A percentile compares a stretch with the other conserved stretches of the same genome.
Conservation (phyloP, 2,888 invertebrate species). For the Rhodophaea formosa region DNA sequence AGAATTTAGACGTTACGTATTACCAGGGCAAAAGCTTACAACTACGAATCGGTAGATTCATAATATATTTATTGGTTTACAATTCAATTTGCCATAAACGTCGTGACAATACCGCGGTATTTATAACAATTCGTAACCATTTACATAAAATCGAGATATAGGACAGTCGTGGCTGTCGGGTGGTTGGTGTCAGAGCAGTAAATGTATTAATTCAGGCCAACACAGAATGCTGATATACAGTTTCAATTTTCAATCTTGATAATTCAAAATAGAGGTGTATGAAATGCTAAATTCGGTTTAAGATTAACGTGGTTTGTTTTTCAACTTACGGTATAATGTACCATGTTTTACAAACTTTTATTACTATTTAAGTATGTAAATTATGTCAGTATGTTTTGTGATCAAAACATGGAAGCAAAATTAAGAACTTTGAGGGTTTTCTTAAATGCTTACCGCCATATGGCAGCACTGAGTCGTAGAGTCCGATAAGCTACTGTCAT, state of each 20-base stretch:
- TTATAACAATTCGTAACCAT: constrained; percentile 12
- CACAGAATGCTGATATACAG: neutral
- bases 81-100: constrained; percentile 14
- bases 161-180: constrained; percentile 7
- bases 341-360: too few relatives aligned
- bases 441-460: too few relatives aligned
- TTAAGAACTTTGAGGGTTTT: too few relatives aligned
- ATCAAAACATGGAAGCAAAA: too few relatives aligned
- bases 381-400: too few relatives aligned
- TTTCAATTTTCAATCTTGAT: neutral
- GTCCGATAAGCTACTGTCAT: too few relatives aligned
- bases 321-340: too few relatives aligned
- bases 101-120: neutral
- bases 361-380: too few relatives aligned
- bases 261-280: too few relatives aligned
- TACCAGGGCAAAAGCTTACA: neutral
- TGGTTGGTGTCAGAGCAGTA: constrained; percentile 1
- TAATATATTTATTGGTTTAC: constrained; percentile 13
- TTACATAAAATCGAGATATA: constrained; percentile 13
- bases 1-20: constrained; percentile 6
- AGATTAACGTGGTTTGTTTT: too few relatives aligned
- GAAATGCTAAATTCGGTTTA: too few relatives aligned
- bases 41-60: constrained; percentile 1
- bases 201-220: constrained; percentile 7
- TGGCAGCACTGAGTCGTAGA: too few relatives aligned